A percentile compares a stretch with the other conserved stretches of the same genome.
Conservation (phyloP, 2,797 vertebrate species). For the Hemibagrus guttatus region DNA sequence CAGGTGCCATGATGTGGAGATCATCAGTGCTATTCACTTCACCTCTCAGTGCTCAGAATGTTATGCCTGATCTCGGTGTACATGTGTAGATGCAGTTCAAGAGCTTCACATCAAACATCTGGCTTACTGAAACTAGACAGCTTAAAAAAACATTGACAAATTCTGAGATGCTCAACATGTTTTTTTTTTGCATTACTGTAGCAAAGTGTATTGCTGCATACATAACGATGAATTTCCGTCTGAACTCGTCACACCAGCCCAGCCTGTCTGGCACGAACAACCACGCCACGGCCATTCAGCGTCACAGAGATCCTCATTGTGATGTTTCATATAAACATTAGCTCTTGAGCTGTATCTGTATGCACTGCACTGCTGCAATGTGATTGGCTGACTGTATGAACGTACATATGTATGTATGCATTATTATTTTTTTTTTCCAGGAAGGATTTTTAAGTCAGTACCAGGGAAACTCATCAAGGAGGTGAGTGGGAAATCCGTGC, state of each 20-base stretch:
- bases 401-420: background rate
- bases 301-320: background rate
- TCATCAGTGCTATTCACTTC: too few relatives aligned
- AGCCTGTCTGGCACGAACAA: background rate
- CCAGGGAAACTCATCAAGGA: conserved; percentile 60
- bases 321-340: background rate
- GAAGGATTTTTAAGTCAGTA: conserved; percentile 60
- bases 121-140: background rate
- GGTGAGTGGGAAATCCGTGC: conserved; percentile 16
- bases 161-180: background rate
- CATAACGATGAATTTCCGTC: background rate
- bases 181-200: background rate
- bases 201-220: background rate
- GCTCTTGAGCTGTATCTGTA: background rate
- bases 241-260: background rate
- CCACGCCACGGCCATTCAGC: background rate
- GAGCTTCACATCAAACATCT: background rate
- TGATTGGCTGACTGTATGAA: background rate
- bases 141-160: background rate
- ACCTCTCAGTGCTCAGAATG: too few relatives aligned
- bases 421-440: conserved; percentile 29
- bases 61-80: too few relatives aligned
- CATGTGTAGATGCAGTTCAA: background rate
- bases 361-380: background rate
- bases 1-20: too few relatives aligned